phyloP scores from a whole-genome alignment of 1,140 invertebrate genomes.

The Eurosta solidaginis region DNA sequence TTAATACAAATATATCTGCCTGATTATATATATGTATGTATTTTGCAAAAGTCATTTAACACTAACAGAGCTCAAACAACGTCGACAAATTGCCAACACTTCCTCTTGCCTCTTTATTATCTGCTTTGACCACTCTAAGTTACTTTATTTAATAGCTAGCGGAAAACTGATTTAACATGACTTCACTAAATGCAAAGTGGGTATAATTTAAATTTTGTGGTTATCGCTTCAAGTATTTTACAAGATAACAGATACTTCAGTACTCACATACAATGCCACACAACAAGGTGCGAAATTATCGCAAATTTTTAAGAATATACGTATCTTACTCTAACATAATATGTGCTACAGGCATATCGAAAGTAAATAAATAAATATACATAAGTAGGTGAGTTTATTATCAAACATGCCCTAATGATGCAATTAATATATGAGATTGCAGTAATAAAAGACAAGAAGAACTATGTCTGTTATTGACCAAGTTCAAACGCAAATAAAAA shows the following conservation, averaged over 20 bases:
- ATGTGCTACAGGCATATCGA: too few species aligned
- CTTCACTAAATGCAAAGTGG: not conserved
- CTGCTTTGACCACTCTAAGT: not conserved
- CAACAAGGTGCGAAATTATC: not conserved
- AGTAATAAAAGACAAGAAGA: too few species aligned
- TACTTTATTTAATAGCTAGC: not conserved
- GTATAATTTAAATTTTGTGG: conserved; percentile 3
- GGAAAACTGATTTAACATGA: not conserved
- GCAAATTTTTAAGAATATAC: too few species aligned
- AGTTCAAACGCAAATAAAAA: too few species aligned
- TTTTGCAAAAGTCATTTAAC: too few species aligned
- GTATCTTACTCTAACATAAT: too few species aligned
- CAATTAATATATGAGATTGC: too few species aligned
- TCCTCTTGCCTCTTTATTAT: not conserved
- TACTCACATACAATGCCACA: not conserved
- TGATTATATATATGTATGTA: not conserved
- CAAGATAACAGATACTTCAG: not conserved
- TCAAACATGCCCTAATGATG: too few species aligned
- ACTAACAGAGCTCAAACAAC: not conserved
- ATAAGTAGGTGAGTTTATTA: too few species aligned
- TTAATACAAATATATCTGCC: too few species aligned
- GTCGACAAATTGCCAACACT: conserved; percentile 6
- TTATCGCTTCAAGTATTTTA: not conserved
- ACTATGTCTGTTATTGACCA: too few species aligned
- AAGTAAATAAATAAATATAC: too few species aligned